phyloP scores from a whole-genome alignment of 2,888 invertebrate species.

The Synanthedon myopaeformis region DNA sequence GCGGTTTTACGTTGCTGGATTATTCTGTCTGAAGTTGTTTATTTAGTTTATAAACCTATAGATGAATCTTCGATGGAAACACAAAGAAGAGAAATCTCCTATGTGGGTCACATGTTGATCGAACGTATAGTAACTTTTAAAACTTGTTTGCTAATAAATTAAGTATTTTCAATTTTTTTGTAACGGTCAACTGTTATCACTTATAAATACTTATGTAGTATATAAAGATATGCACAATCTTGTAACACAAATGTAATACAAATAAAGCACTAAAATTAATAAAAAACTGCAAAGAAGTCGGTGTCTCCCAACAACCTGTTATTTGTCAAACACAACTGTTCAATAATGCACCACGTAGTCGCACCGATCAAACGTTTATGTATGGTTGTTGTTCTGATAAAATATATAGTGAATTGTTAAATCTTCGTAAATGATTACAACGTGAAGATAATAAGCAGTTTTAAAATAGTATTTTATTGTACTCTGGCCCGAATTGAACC shows the following conservation, averaged over 20 bases:
- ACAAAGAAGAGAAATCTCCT: slow-evolving; percentile 65
- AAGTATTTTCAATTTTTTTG: not conserved
- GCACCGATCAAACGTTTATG: slow-evolving; percentile 28
- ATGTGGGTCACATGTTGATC: slow-evolving; percentile 70
- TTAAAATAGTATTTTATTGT: slow-evolving; percentile 34
- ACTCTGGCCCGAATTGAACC: slow-evolving; percentile 48
- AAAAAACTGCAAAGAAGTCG: slow-evolving; percentile 58
- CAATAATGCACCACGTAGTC: slow-evolving; percentile 41
- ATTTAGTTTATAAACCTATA: not conserved
- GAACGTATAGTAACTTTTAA: slow-evolving; percentile 24
- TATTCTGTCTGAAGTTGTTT: not conserved
- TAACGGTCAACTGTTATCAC: not conserved
- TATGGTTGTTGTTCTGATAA: slow-evolving; percentile 10
- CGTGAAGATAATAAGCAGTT: slow-evolving; percentile 1
- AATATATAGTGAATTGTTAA: no score
- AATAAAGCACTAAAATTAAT: slow-evolving; percentile 33
- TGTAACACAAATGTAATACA: slow-evolving; percentile 19
- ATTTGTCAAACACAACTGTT: slow-evolving; percentile 61
- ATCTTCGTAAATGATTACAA: no score
- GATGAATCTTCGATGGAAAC: slow-evolving; percentile 23
- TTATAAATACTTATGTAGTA: not conserved
- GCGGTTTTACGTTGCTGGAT: slow-evolving; percentile 8
- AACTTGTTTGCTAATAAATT: not conserved
- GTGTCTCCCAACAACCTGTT: slow-evolving; percentile 67
- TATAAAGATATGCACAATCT: slow-evolving; percentile 9